Conservation (phyloP, 2,113 vertebrate species). For the Cyanistes caeruleus region DNA sequence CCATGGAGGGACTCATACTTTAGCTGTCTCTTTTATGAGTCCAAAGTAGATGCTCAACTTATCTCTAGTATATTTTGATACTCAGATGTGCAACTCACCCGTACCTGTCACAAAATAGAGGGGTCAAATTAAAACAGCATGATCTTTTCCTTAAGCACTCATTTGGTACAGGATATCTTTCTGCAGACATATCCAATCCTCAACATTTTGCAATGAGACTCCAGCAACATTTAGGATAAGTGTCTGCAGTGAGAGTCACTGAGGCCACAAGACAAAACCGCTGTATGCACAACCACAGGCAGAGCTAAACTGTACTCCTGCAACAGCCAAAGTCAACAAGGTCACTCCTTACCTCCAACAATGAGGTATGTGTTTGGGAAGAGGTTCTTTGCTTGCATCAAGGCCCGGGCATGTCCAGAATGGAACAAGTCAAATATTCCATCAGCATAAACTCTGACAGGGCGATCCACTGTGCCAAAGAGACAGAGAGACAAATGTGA, state of each 20-base stretch:
- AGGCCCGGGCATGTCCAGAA: constrained; percentile 94
- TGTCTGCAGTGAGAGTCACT: neutral
- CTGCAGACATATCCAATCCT: neutral
- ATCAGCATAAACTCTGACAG: constrained; percentile 95
- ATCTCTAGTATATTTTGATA: neutral
- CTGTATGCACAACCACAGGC: neutral
- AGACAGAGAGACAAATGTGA: constrained; percentile 19
- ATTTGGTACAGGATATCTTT: neutral
- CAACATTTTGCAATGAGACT: neutral
- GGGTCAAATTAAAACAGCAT: neutral
- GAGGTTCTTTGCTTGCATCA: constrained; percentile 98
- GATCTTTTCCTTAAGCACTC: neutral
- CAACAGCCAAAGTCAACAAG: neutral
- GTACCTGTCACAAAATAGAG: neutral
- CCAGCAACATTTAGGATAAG: neutral
- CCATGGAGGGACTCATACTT: neutral
- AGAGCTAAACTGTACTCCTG: neutral
- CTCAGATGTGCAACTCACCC: neutral
- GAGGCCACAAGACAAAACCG: neutral
- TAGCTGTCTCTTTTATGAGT: neutral
- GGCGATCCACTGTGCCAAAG: constrained; percentile 81
- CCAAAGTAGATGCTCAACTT: neutral
- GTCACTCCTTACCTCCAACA: constrained; percentile 87
- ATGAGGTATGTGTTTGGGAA: constrained; percentile 99
- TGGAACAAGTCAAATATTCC: constrained; percentile 99